Evolutionary conservation across 1,140 invertebrate species (phyloP), one percentile per base, ranked within the genome.

Genomic region (Tribolium castaneum): DNA sequence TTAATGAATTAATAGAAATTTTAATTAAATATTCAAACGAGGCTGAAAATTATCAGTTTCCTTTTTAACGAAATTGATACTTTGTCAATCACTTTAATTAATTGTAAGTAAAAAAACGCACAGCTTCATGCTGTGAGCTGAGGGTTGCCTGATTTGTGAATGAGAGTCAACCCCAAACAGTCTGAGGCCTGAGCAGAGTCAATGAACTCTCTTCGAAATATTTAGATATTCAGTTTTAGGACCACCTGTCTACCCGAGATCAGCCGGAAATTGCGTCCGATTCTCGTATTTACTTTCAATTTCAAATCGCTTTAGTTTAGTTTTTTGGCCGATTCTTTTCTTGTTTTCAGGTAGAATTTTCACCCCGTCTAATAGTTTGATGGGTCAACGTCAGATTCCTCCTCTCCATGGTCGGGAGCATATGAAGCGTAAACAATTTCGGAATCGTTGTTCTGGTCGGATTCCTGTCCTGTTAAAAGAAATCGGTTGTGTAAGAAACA

Each of bases 391-490:
- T 66, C 12, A 30, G 59, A 66, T 66, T 66, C 59, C 56, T 62
- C 16, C 2, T 19, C 16, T 62, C 56, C 56, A 35, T 62, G 22
- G 25, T 66, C 14, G 59, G 30, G 59, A 66, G 34, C 12, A 66
- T 66, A 66, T 66, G 59, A 66, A 66, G 59, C 59, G 59, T 66
- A 66, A 66, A 66, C 59, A 66, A 66, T 66, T 66, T 66, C 59
- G 14, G 59, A 66, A 66, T 66, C 59, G 59, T 66, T 66, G 59
- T 66, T 66, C 59, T 66, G 59, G 59, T 66, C 59, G 59, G 59
- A 66, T 45, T 59, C 51, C 54, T 75, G 73, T 75, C 51, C 39
- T 45, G 73, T 49, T 14, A 75, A 75, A 56, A 59, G 73, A 75
- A 75, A 45, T 75, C 56, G 49, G 35, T 59, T 54, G 52, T 54